phyloP scores from a whole-genome alignment of 1,140 invertebrate genomes.

The Drosophila orena region DNA sequence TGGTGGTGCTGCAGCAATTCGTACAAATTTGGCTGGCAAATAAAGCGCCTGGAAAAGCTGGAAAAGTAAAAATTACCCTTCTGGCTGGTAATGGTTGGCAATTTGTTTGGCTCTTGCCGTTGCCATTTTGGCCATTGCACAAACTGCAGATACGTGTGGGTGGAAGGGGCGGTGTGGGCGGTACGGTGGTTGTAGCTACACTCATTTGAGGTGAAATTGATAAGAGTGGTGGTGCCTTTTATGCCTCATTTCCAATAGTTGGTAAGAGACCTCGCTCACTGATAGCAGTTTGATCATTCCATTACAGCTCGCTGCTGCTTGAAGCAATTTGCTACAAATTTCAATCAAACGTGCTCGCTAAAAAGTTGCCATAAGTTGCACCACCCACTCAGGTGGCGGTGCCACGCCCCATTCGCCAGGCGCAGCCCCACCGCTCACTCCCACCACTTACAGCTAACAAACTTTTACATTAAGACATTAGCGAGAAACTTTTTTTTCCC shows the following conservation, averaged over 20 bases:
- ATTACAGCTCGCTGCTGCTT: slow-evolving; percentile 53
- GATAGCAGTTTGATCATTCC: slow-evolving; percentile 58
- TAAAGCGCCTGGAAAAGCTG: slow-evolving; percentile 70
- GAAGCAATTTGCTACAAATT: slow-evolving; percentile 77
- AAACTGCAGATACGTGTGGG: slow-evolving; percentile 57
- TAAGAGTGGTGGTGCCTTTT: slow-evolving; percentile 50
- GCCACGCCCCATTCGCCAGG: not conserved
- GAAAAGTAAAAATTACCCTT: slow-evolving; percentile 82
- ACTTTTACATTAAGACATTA: slow-evolving; percentile 84
- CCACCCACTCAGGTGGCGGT: slow-evolving; percentile 51
- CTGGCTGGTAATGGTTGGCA: slow-evolving; percentile 75
- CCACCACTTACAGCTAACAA: slow-evolving; percentile 65
- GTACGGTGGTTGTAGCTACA: slow-evolving; percentile 14
- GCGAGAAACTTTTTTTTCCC: slow-evolving; percentile 71
- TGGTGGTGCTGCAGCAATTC: slow-evolving; percentile 61
- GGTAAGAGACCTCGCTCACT: slow-evolving; percentile 21
- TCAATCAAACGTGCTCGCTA: slow-evolving; percentile 79
- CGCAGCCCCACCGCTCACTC: not conserved
- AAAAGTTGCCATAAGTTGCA: slow-evolving; percentile 73
- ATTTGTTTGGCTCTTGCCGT: slow-evolving; percentile 72
- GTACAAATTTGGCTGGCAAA: slow-evolving; percentile 82
- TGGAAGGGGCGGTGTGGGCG: slow-evolving; percentile 5
- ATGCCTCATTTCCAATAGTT: slow-evolving; percentile 59
- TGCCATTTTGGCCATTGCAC: slow-evolving; percentile 58
- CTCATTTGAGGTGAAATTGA: slow-evolving; percentile 33